These are phyloP conservation scores for Stomatorhinus walkeri DNA, from an alignment of 2,797 vertebrate species.

Conservation along the genomic window DNA sequence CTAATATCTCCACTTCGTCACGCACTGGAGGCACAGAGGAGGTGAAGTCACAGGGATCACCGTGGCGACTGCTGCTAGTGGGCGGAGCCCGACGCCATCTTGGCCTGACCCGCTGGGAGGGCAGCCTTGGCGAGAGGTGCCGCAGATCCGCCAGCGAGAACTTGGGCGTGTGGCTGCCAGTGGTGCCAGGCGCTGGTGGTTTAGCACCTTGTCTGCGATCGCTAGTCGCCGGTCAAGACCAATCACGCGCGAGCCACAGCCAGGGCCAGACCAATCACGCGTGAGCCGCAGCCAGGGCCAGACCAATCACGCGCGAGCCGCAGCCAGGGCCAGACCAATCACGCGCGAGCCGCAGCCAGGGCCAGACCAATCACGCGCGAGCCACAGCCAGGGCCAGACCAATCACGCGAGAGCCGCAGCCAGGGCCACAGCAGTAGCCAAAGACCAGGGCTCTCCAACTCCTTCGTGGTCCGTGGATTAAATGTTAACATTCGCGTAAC, in stretches of 20 bases:
- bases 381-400: too few relatives aligned
- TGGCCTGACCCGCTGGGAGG: neutral
- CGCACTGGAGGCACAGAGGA: neutral
- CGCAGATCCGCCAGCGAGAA: constrained; percentile 19
- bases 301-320: neutral
- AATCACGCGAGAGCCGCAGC: neutral
- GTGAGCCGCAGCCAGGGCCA: too few relatives aligned
- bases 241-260: neutral
- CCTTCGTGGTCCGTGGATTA: neutral
- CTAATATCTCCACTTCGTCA: neutral
- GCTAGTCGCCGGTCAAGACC: neutral
- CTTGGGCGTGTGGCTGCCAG: constrained; percentile 10
- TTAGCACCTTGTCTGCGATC: neutral
- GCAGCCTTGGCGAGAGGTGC: constrained; percentile 6
- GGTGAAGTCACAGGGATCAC: constrained; percentile 1
- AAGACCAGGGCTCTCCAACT: neutral
- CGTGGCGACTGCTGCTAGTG: constrained; percentile 23
- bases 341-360: neutral
- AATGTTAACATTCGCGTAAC: neutral
- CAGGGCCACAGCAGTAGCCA: neutral
- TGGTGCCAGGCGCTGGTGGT: constrained; percentile 27
- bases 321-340: neutral
- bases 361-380: too few relatives aligned
- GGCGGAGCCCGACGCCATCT: constrained; percentile 26
- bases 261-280: too few relatives aligned